Evolutionary conservation across 2,888 invertebrate genomes (phyloP).

Genomic region (Cyrtodaria siliqua): DNA sequence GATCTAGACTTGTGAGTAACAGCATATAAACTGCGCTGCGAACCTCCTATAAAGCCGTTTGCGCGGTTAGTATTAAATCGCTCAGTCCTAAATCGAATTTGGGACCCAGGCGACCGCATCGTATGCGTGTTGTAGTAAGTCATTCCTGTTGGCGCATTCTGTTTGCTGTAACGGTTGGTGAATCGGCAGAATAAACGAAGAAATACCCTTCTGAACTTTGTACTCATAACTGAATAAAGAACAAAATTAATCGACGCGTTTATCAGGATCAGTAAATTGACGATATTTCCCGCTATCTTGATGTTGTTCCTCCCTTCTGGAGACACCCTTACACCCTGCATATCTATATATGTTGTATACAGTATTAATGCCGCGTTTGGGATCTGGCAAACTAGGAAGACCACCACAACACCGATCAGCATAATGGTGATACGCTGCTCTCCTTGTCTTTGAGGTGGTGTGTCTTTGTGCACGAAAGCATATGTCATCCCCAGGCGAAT

Average conservation of each 20-base stretch:
- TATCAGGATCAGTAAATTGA: constrained; percentile 90
- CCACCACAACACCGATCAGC: constrained; percentile 91
- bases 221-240: constrained; percentile 91
- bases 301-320: constrained; percentile 58
- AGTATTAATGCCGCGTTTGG: constrained; percentile 89
- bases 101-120: constrained; percentile 7
- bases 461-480: constrained; percentile 36
- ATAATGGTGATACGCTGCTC: constrained; percentile 90
- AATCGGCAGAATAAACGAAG: constrained; percentile 66
- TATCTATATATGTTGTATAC: constrained; percentile 83
- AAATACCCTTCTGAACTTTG: constrained; percentile 90
- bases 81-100: not conserved
- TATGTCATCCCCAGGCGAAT: constrained; percentile 71
- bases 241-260: constrained; percentile 93
- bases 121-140: constrained; percentile 28
- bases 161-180: constrained; percentile 7
- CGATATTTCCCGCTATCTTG: constrained; percentile 89
- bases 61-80: too few relatives aligned
- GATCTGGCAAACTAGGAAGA: constrained; percentile 91
- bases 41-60: too few relatives aligned
- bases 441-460: constrained; percentile 63
- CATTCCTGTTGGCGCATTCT: constrained; percentile 18
- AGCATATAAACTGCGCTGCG: too few relatives aligned
- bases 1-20: too few relatives aligned
- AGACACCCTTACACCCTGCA: constrained; percentile 49